Base-by-base conservation (phyloP, 2,888 invertebrate genomes). In the Peribatodes rhomboidaria region DNA sequence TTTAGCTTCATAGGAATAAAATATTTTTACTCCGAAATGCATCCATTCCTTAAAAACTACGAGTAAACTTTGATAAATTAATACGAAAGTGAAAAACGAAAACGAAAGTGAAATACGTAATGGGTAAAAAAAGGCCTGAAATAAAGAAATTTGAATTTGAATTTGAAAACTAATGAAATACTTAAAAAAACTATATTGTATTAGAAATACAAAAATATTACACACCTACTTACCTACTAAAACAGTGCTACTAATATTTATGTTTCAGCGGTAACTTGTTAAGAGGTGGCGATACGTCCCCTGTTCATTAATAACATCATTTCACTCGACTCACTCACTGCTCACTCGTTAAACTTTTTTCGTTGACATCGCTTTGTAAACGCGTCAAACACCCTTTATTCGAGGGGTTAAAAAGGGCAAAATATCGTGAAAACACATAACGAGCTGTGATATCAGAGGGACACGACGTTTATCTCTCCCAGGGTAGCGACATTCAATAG, bases 391-490 rank as follows among this genome's bases (percentile, higher is more conserved):
- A 35, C 35, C 50, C 35, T 35, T 49, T 31, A 31, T 47, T 31
- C 31, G 9, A 31, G 49, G 33, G 47, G 49, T 33, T 37, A 53
- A 53, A 50, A 22, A 42, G 54, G 41, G 27, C 53, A 42, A 31
- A 55, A 42, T 55, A 42, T 55, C 42, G 42, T 16, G 41, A 22
- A 35, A 46, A 27, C 49, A 46, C 22, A 53, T 61, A 39, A 61
- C 61, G 53, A 54, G 35, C 46, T 53, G 54, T 54, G 35, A 61
- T 54, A 47, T 54, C 37, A 13, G 31, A 31, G 27, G 33, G 52
- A 27, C 41, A 33, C 33, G 42, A 20, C 31, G 57, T 22, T 56
- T 52, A 47, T 47, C 0, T 18, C 20, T 58, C 58, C 63, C 63
- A 7, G 13, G 57, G 53, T 14, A 14, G 50, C 16, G 2, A 7